Conservation (phyloP, 2,888 invertebrate species). For the Acrobasis repandana region DNA sequence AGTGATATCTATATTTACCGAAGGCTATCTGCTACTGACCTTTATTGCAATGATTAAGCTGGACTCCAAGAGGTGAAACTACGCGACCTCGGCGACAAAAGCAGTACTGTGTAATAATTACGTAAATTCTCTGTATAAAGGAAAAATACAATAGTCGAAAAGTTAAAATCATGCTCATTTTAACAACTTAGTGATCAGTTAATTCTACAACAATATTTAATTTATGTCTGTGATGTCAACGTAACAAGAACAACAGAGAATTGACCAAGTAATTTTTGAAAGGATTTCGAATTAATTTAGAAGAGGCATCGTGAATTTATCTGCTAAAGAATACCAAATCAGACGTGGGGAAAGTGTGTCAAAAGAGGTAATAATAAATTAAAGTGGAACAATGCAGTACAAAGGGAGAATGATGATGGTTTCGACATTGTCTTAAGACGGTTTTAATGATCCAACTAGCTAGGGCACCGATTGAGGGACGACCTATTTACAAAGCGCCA, state of each 20-base stretch:
- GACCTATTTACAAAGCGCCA: slow-evolving; percentile 16
- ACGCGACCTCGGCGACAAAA: slow-evolving; percentile 43
- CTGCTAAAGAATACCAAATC: slow-evolving; percentile 12
- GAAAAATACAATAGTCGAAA: too few species aligned
- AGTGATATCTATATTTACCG: slow-evolving; percentile 27
- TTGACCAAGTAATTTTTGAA: too few species aligned
- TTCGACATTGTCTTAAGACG: slow-evolving; percentile 19
- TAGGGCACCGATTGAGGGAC: slow-evolving; percentile 11
- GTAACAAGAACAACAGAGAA: too few species aligned
- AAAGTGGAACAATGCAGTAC: slow-evolving; percentile 13
- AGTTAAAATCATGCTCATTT: too few species aligned
- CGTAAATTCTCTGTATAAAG: not conserved
- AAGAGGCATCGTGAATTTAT: not conserved
- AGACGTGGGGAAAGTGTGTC: slow-evolving; percentile 21
- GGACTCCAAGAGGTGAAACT: slow-evolving; percentile 33
- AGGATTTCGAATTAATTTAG: not conserved
- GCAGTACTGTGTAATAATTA: not conserved
- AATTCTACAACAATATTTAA: too few species aligned
- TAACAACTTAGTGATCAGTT: too few species aligned
- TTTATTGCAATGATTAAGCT: slow-evolving; percentile 44
- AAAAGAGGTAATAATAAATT: slow-evolving; percentile 19
- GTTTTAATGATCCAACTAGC: slow-evolving; percentile 17
- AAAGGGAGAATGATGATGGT: slow-evolving; percentile 12
- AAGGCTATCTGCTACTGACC: slow-evolving; percentile 57
- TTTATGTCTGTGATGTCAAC: too few species aligned